These are phyloP conservation scores for Macrobrachium rosenbergii DNA, from an alignment of 1,140 invertebrate genomes.

Conservation along the genomic window DNA sequence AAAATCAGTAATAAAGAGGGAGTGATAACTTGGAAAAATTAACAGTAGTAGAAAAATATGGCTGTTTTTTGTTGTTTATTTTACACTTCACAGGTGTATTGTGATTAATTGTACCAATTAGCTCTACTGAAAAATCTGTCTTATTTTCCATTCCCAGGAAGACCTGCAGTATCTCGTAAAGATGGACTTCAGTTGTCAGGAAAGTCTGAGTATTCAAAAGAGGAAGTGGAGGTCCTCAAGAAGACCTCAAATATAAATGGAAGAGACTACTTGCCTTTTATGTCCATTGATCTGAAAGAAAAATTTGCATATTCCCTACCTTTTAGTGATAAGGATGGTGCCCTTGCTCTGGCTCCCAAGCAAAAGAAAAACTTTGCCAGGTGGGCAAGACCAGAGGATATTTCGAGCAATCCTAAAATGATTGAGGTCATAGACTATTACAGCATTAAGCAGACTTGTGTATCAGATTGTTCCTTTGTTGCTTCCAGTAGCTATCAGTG, in stretches of 20 bases:
- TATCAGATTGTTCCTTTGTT: conserved; percentile 98
- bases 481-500: conserved; percentile 95
- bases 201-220: conserved; percentile 80
- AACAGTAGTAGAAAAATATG: too few species aligned
- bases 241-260: conserved; percentile 91
- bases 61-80: too few species aligned
- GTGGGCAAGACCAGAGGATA: conserved; percentile 89
- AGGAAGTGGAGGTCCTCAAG: conserved; percentile 87
- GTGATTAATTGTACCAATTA: too few species aligned
- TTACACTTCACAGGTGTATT: too few species aligned
- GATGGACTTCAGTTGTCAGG: conserved; percentile 76
- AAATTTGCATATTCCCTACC: conserved; percentile 77
- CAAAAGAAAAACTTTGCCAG: conserved; percentile 82
- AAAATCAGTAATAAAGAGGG: too few species aligned
- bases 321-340: conserved; percentile 78
- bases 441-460: conserved; percentile 94
- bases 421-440: conserved; percentile 88
- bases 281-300: conserved; percentile 89
- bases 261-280: conserved; percentile 93
- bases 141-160: conserved; percentile 22
- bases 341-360: conserved; percentile 86
- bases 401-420: conserved; percentile 87
- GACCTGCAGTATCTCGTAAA: conserved; percentile 24
- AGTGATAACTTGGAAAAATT: too few species aligned
- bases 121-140: too few species aligned